These are phyloP conservation scores for Drosophila buzzatii DNA, from an alignment of 2,888 invertebrate species.

Conservation along the genomic window DNA sequence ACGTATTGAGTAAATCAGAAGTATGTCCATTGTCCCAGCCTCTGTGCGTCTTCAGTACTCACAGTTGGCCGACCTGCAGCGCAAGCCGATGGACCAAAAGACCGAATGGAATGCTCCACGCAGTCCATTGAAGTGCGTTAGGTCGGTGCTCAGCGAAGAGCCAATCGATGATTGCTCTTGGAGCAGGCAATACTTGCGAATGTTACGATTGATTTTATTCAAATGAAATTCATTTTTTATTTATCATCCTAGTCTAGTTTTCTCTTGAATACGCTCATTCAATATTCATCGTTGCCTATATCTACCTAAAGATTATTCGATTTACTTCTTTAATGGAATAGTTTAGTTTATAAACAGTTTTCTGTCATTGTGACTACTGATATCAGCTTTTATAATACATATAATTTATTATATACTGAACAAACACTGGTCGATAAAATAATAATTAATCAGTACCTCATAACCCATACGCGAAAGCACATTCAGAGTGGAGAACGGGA, in stretches of 20 bases:
- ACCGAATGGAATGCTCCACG: background rate
- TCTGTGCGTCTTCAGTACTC: background rate
- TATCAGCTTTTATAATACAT: too few relatives aligned
- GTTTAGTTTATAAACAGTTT: too few relatives aligned
- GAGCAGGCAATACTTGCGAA: background rate
- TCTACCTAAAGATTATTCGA: background rate
- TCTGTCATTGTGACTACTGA: too few relatives aligned
- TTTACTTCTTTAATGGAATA: background rate
- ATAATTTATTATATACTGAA: too few relatives aligned
- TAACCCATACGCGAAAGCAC: too few relatives aligned
- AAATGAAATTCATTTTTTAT: background rate
- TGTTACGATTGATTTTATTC: constrained; percentile 3
- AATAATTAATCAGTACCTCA: too few relatives aligned
- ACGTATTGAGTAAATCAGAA: constrained; percentile 57
- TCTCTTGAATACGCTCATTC: background rate
- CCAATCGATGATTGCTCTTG: background rate
- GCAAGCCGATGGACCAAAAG: constrained; percentile 8
- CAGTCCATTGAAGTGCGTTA: constrained; percentile 5
- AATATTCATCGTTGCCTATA: background rate
- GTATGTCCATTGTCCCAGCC: constrained; percentile 10
- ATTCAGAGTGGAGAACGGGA: too few relatives aligned
- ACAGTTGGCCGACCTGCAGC: background rate
- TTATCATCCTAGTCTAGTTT: background rate
- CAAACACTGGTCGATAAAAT: too few relatives aligned
- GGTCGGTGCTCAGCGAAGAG: background rate